Evolutionary conservation across 2,797 vertebrate genomes (phyloP), one percentile per base, ranked within the genome.

Genomic region (Megalops cyprinoides): DNA sequence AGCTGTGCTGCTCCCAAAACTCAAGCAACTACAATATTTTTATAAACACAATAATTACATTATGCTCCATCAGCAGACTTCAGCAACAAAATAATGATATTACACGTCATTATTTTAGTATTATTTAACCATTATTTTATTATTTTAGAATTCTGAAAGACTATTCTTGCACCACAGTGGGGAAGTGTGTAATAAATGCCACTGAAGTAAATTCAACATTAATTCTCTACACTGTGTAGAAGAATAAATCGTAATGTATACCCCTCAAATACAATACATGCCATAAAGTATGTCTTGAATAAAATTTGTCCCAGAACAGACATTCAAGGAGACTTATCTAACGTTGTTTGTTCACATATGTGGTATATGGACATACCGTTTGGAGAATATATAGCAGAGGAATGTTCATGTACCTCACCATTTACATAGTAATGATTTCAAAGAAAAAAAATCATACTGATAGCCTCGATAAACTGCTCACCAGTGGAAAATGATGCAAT

Each of bases 381-480:
- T 28, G 46, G 48, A 51, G 20, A 18, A 51, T 53, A 53, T 31
- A 8, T 8, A 76, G 31, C 20, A 7, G 34, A 76, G 9, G 20
- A 56, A 76, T 56, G 74, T 20, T 42, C 39, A 44, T 7, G 39
- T 39, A 44, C 67, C 67, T 44, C 39, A 23, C 39, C 67, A 71
- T 71, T 71, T 71, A 44, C 67, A 71, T 71, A 39, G 48, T 53
- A 76, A 76, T 53, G 74, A 76, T 53, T 53, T 76, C 74, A 76
- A 55, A 37, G 28, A 55, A 67, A 77, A 76, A 67, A 78, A 78
- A 78, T 78, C 65, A 60, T 62, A 74, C 82, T 74, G 71, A 55
- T 31, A 77, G 76, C 28, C 67, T 46, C 31, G 28, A 60, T 34
- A 74, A 81, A 76, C 28, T 77, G 31, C 74, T 69, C 48, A 31